These are phyloP conservation scores for Columbina picui DNA, from an alignment of 2,113 vertebrate genomes.

Conservation along the genomic window DNA sequence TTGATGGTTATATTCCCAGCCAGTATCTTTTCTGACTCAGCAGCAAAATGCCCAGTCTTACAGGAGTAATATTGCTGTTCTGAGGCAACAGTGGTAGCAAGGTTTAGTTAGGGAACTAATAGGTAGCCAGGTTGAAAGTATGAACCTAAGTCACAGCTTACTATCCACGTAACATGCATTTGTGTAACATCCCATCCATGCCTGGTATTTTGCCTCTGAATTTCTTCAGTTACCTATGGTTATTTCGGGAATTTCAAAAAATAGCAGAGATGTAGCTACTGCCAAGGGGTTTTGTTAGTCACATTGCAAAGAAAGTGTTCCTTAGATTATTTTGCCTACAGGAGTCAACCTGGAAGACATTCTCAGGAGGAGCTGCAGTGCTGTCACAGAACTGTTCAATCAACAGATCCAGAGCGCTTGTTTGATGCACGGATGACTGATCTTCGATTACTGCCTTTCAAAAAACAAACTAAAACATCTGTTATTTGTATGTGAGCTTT, in stretches of 20 bases:
- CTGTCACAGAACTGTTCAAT: not conserved
- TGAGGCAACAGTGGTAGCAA: not conserved
- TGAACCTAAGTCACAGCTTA: not conserved
- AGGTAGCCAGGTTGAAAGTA: not conserved
- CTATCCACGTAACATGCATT: not conserved
- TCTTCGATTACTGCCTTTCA: not conserved
- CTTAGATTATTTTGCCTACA: not conserved
- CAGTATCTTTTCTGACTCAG: not conserved
- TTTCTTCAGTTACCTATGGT: not conserved
- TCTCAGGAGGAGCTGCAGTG: not conserved
- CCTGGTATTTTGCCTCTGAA: not conserved
- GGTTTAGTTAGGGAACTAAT: not conserved
- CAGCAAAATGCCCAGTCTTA: not conserved
- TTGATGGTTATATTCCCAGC: not conserved
- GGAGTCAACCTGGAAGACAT: not conserved
- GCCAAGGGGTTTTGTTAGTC: not conserved
- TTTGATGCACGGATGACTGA: not conserved
- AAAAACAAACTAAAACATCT: not conserved
- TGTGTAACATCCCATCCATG: rapidly evolving
- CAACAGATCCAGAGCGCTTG: not conserved
- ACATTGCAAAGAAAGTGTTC: not conserved
- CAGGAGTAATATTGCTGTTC: not conserved
- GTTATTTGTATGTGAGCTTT: not conserved
- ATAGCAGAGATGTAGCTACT: not conserved
- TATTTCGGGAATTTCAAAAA: not conserved